Percentiles rank a stretch among this genome's conserved stretches.
These are phyloP conservation scores for Gandaritis pyraliata DNA, from an alignment of 2,888 invertebrate species.

Conservation along the genomic window DNA sequence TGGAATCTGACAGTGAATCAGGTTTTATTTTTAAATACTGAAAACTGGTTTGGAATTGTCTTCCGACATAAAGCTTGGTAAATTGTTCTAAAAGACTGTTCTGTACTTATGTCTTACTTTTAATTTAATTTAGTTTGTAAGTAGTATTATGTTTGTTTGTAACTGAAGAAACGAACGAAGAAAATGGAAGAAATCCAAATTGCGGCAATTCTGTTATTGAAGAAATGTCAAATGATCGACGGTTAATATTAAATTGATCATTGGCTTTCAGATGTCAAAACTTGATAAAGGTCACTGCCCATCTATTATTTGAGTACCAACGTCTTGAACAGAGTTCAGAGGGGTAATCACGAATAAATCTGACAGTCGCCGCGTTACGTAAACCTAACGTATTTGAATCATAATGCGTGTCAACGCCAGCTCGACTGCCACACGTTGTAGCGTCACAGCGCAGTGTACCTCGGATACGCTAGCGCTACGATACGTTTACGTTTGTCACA, in stretches of 20 bases:
- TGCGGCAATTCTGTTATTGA: conserved; percentile 3
- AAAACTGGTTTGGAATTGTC: neutral
- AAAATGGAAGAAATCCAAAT: neutral
- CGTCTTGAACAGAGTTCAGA: conserved; percentile 21
- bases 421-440: too few relatives aligned
- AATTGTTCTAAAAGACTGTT: too few relatives aligned
- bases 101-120: too few relatives aligned
- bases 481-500: too few relatives aligned
- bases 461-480: too few relatives aligned
- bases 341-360: too few relatives aligned
- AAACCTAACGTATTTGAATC: too few relatives aligned
- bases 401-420: too few relatives aligned
- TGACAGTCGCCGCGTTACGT: too few relatives aligned
- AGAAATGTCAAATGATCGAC: conserved; percentile 9
- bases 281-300: conserved; percentile 42
- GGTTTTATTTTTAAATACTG: conserved; percentile 2
- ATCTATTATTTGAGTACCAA: conserved; percentile 34
- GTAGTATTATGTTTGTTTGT: too few relatives aligned
- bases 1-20: conserved; percentile 17
- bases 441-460: too few relatives aligned
- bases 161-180: neutral
- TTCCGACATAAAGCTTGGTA: neutral
- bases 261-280: conserved; percentile 31
- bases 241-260: conserved; percentile 21
- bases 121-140: too few relatives aligned